These are phyloP conservation scores for Colossoma macropomum DNA, from an alignment of 2,113 vertebrate genomes.

Conservation along the genomic window DNA sequence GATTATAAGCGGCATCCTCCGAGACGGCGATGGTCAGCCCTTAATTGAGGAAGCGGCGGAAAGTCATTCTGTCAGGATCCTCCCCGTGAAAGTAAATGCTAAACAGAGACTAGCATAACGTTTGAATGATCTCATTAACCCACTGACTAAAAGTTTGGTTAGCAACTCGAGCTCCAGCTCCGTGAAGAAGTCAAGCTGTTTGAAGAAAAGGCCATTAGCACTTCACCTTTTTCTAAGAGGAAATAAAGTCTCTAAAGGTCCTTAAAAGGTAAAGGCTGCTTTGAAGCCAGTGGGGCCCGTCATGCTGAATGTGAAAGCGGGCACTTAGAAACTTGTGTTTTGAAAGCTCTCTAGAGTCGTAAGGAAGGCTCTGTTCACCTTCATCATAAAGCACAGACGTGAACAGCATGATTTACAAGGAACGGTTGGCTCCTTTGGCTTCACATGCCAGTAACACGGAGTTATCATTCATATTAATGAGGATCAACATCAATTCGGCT, in stretches of 20 bases:
- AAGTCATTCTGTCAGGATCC: constrained; percentile 16
- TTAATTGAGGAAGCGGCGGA: constrained; percentile 31
- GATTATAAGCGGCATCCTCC: background rate
- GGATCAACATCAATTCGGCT: background rate
- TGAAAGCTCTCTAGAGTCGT: constrained; percentile 16
- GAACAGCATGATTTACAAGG: background rate
- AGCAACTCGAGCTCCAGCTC: constrained; percentile 9
- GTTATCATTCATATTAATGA: background rate
- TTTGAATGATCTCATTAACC: constrained; percentile 34
- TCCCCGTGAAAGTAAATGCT: constrained; percentile 18
- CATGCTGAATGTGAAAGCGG: constrained; percentile 20
- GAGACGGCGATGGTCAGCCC: constrained; percentile 21
- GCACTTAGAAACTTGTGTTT: constrained; percentile 16
- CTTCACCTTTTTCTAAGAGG: constrained; percentile 41
- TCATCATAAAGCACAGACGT: constrained; percentile 14
- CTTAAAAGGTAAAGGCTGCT: constrained; percentile 17
- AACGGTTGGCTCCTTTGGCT: background rate
- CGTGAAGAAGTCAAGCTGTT: constrained; percentile 17
- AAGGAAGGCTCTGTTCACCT: background rate
- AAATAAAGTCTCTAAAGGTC: constrained; percentile 44
- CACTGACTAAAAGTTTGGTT: constrained; percentile 18
- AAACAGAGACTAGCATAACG: background rate
- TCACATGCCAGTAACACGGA: background rate
- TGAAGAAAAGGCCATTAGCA: constrained; percentile 44
- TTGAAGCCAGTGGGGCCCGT: constrained; percentile 1